These are phyloP conservation scores for Pao palembangensis DNA, from an alignment of 2,113 vertebrate species.

Conservation along the genomic window DNA sequence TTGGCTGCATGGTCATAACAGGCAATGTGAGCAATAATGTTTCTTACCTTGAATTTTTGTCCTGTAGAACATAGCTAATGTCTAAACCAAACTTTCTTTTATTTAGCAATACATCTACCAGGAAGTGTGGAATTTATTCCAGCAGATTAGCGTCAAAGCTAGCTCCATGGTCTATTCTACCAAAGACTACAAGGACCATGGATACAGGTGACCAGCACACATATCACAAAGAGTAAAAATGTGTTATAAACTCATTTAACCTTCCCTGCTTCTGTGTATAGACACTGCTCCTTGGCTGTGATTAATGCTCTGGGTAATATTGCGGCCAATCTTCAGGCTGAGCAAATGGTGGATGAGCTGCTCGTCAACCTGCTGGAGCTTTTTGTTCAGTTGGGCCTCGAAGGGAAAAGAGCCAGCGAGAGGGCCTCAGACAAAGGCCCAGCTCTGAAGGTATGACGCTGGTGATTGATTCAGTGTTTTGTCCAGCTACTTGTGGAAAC, in stretches of 20 bases:
- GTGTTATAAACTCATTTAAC: background rate
- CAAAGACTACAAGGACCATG: constrained; percentile 95
- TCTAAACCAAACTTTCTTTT: background rate
- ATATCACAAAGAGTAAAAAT: too few relatives aligned
- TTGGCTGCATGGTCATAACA: constrained; percentile 97
- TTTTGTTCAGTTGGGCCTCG: constrained; percentile 95
- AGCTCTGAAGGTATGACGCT: constrained; percentile 82
- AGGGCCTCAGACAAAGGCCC: constrained; percentile 94
- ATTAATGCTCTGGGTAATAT: constrained; percentile 91
- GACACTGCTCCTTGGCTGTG: constrained; percentile 64
- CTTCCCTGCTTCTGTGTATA: constrained; percentile 2
- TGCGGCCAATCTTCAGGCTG: constrained; percentile 92
- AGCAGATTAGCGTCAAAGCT: constrained; percentile 98
- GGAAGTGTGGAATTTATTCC: constrained; percentile 98
- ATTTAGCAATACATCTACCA: constrained; percentile 97
- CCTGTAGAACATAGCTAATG: background rate
- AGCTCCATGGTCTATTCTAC: constrained; percentile 97
- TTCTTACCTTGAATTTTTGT: background rate
- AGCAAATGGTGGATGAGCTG: constrained; percentile 93
- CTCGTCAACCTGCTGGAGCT: constrained; percentile 97
- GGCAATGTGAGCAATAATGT: constrained; percentile 81
- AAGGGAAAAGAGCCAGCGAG: constrained; percentile 96
- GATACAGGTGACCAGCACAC: constrained; percentile 82
- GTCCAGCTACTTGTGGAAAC: background rate
- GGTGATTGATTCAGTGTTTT: background rate